Conservation (phyloP, 1,140 invertebrate genomes). For the Hypothenemus hampei region DNA sequence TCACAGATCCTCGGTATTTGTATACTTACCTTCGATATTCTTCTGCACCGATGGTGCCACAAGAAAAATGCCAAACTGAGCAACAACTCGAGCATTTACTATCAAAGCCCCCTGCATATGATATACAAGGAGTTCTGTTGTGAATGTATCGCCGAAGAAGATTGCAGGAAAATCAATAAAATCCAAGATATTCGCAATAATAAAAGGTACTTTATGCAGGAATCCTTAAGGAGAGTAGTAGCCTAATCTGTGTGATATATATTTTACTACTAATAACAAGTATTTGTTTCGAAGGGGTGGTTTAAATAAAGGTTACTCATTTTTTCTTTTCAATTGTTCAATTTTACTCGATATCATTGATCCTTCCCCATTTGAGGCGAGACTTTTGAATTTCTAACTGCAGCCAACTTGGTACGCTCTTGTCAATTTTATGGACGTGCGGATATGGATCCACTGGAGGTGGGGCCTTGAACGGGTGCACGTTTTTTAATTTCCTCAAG, state of each 20-base stretch:
- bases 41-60: constrained; percentile 23
- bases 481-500: constrained; percentile 69
- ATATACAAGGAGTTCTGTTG: constrained; percentile 21
- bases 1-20: constrained; percentile 13
- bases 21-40: constrained; percentile 1
- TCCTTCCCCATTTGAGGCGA: constrained; percentile 58
- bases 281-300: too few relatives aligned
- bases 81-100: constrained; percentile 9
- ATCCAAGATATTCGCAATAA: constrained; percentile 19
- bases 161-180: constrained; percentile 16
- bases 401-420: constrained; percentile 68
- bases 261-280: too few relatives aligned
- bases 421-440: constrained; percentile 60
- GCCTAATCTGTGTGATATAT: background rate
- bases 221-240: constrained; percentile 15
- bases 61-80: constrained; percentile 10
- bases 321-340: background rate
- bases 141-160: constrained; percentile 13
- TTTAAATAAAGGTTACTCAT: too few relatives aligned
- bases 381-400: constrained; percentile 64
- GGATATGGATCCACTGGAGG: constrained; percentile 65
- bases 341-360: constrained; percentile 58
- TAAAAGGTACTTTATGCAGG: constrained; percentile 11
- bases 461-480: constrained; percentile 75
- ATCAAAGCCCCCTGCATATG: constrained; percentile 19